phyloP scores from a whole-genome alignment of 1,140 invertebrate species.

The Portunus trituberculatus region DNA sequence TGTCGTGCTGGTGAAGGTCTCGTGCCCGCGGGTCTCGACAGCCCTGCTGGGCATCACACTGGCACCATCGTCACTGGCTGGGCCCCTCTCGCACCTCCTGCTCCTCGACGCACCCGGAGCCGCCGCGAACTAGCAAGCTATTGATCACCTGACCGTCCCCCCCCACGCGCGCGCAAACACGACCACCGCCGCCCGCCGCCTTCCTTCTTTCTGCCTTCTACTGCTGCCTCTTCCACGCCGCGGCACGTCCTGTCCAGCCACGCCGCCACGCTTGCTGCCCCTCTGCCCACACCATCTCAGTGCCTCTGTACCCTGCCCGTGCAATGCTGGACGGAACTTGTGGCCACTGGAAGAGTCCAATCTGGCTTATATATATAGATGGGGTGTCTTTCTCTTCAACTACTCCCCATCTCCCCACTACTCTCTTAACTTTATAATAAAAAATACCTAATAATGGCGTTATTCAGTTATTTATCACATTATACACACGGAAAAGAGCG shows the following conservation, averaged over 20 bases:
- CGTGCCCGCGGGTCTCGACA: conserved; percentile 47
- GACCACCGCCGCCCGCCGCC: background rate
- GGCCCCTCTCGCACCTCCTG: conserved; percentile 67
- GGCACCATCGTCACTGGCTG: conserved; percentile 71
- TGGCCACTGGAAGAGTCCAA: background rate
- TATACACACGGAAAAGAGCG: too few relatives aligned
- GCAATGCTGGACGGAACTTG: background rate
- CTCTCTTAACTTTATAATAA: background rate
- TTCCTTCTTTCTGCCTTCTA: background rate
- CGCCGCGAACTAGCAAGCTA: conserved; percentile 52
- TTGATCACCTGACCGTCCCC: conserved; percentile 71
- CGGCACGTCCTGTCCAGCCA: background rate
- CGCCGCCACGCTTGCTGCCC: conserved; percentile 21
- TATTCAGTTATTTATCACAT: background rate
- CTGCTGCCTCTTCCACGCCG: background rate
- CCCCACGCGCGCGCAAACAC: conserved; percentile 52
- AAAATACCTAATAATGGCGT: background rate
- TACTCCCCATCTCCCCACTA: background rate
- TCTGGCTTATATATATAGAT: too few relatives aligned
- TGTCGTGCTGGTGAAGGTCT: conserved; percentile 41
- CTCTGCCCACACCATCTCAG: background rate
- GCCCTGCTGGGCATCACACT: conserved; percentile 69
- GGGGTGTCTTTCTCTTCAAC: background rate
- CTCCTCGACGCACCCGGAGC: conserved; percentile 65
- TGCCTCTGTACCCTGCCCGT: background rate